Percentiles rank a stretch among this genome's conserved stretches.
phyloP scores from a whole-genome alignment of 92 coral and sea anemone species.

The Epizoanthus scotinus region DNA sequence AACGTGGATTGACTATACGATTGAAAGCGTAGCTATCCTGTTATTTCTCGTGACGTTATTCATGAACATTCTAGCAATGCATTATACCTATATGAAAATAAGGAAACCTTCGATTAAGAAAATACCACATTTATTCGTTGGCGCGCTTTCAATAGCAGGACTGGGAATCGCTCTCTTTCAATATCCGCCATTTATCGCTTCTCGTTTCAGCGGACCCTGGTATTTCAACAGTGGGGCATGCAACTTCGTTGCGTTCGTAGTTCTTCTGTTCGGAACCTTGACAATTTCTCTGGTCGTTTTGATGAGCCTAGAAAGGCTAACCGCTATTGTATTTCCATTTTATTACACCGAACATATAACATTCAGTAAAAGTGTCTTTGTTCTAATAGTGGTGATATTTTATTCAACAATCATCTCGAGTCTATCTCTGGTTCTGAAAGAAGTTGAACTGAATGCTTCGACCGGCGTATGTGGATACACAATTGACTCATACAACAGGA shows the following conservation, averaged over 20 bases:
- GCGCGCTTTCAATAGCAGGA: conserved; percentile 83
- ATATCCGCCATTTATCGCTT: conserved; percentile 76
- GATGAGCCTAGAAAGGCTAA: conserved; percentile 82
- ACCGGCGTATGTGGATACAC: conserved; percentile 80
- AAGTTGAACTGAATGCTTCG: conserved; percentile 67
- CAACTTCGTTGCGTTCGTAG: conserved; percentile 75
- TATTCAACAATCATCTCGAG: conserved; percentile 67
- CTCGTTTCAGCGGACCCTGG: conserved; percentile 84
- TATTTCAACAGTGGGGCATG: conserved; percentile 64
- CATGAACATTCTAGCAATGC: conserved; percentile 76
- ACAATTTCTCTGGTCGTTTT: conserved; percentile 83
- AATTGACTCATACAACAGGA: conserved; percentile 73
- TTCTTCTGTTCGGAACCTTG: conserved; percentile 77
- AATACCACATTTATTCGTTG: conserved; percentile 84
- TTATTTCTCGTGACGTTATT: conserved; percentile 73
- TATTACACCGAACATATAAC: conserved; percentile 81
- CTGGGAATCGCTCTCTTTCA: conserved; percentile 80
- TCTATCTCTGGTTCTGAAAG: conserved; percentile 63
- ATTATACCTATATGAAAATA: conserved; percentile 79
- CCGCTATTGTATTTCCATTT: conserved; percentile 86
- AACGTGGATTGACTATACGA: conserved; percentile 71
- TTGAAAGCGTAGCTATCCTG: conserved; percentile 62
- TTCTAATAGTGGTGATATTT: conserved; percentile 44
- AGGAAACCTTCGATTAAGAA: conserved; percentile 88
- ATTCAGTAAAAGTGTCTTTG: conserved; percentile 68